phyloP scores from a whole-genome alignment of 2,113 vertebrate genomes.

The Chunga burmeisteri region DNA sequence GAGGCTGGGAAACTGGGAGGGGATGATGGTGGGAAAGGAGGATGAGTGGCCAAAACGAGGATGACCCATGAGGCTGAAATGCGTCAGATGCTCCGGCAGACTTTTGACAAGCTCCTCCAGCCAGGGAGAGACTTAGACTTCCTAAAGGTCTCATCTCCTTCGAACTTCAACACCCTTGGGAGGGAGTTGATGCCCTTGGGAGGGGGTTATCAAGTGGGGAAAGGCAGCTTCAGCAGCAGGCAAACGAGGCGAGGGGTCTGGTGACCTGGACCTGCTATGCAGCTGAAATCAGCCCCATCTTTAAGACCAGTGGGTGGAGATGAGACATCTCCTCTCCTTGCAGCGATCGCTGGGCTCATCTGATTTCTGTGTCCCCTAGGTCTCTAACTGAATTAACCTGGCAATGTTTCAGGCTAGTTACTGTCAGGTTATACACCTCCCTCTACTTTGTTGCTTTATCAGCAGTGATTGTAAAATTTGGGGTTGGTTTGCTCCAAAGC shows the following conservation, averaged over 20 bases:
- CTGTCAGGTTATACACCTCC: background rate
- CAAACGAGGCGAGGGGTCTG: background rate
- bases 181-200: background rate
- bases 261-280: background rate
- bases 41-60: accelerated
- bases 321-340: background rate
- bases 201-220: background rate
- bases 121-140: background rate
- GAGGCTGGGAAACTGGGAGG: background rate
- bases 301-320: background rate
- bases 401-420: background rate
- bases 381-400: background rate
- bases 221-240: background rate
- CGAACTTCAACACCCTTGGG: background rate
- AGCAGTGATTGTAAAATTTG: background rate
- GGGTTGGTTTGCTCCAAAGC: background rate
- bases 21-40: background rate
- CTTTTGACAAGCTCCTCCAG: background rate
- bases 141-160: background rate
- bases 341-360: background rate
- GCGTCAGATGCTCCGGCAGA: background rate
- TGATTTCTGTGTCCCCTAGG: background rate
- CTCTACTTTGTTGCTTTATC: background rate
- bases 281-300: background rate
- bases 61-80: background rate